A percentile compares a stretch with the other conserved stretches of the same genome.
Evolutionary conservation across 1,140 invertebrate genomes (phyloP).

Genomic region (Trichoplusia ni): DNA sequence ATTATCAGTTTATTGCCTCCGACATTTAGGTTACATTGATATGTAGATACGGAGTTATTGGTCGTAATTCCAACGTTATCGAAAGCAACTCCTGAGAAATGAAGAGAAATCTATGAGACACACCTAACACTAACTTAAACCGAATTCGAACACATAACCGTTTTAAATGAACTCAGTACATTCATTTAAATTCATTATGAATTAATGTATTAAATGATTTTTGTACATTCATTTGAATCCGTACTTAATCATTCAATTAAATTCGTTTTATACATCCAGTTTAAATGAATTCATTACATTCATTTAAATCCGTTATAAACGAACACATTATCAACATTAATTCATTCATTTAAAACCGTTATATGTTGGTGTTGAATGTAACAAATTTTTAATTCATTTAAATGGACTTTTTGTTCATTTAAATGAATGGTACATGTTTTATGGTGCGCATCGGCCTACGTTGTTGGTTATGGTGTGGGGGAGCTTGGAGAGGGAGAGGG

Average conservation of each 20-base stretch:
- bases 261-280: too few species aligned
- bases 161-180: background rate
- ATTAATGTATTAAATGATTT: too few species aligned
- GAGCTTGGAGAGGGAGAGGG: conserved; percentile 71
- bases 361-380: conserved; percentile 24
- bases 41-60: conserved; percentile 65
- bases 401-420: conserved; percentile 45
- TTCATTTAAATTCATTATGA: conserved; percentile 15
- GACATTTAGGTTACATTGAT: conserved; percentile 64
- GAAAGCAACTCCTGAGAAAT: conserved; percentile 29
- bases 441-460: conserved; percentile 75
- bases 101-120: conserved; percentile 31
- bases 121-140: conserved; percentile 32
- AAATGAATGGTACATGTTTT: conserved; percentile 51
- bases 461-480: conserved; percentile 79
- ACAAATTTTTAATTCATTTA: conserved; percentile 31
- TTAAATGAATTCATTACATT: too few species aligned
- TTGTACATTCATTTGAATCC: too few species aligned
- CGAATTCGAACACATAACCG: conserved; percentile 10
- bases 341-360: conserved; percentile 25
- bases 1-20: conserved; percentile 59
- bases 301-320: too few species aligned
- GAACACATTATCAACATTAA: too few species aligned
- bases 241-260: too few species aligned
- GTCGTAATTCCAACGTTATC: conserved; percentile 33